phyloP scores from a whole-genome alignment of 2,888 invertebrate species.

The Prosapia bicincta region DNA sequence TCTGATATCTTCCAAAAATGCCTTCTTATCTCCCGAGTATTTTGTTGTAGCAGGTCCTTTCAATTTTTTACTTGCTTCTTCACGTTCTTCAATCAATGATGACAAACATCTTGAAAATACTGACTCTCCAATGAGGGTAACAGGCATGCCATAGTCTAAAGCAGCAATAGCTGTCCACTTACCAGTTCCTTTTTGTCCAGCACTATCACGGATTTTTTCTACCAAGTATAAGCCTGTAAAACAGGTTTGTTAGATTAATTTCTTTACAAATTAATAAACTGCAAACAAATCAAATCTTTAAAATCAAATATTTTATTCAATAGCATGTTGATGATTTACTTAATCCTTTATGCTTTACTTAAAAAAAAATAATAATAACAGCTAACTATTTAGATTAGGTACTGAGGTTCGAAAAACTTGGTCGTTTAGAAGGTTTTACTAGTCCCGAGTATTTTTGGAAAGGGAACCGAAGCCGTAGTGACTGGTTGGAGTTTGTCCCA shows the following conservation, averaged over 20 bases:
- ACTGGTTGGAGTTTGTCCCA: too few relatives aligned
- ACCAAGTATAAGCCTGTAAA: conserved; percentile 64
- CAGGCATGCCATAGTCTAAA: conserved; percentile 93
- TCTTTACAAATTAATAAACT: too few relatives aligned
- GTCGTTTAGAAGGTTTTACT: too few relatives aligned
- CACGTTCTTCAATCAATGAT: conserved; percentile 82
- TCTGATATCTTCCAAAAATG: conserved; percentile 79
- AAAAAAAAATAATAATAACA: too few relatives aligned
- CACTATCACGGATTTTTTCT: conserved; percentile 91
- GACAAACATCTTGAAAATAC: conserved; percentile 97
- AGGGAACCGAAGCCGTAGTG: too few relatives aligned
- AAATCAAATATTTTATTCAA: too few relatives aligned
- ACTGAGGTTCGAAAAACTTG: too few relatives aligned
- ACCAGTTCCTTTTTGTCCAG: conserved; percentile 98
- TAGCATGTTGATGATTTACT: too few relatives aligned
- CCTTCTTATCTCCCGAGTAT: conserved; percentile 67
- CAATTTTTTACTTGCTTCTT: conserved; percentile 73
- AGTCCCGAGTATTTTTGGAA: too few relatives aligned
- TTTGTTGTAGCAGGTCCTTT: conserved; percentile 60
- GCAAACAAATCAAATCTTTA: too few relatives aligned
- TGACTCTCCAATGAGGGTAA: conserved; percentile 97
- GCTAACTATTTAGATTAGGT: too few relatives aligned
- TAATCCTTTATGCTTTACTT: too few relatives aligned
- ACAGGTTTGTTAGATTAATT: neutral
- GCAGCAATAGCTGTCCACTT: conserved; percentile 99